phyloP scores from a whole-genome alignment of 2,797 vertebrate species.

The Ispidina picta region DNA sequence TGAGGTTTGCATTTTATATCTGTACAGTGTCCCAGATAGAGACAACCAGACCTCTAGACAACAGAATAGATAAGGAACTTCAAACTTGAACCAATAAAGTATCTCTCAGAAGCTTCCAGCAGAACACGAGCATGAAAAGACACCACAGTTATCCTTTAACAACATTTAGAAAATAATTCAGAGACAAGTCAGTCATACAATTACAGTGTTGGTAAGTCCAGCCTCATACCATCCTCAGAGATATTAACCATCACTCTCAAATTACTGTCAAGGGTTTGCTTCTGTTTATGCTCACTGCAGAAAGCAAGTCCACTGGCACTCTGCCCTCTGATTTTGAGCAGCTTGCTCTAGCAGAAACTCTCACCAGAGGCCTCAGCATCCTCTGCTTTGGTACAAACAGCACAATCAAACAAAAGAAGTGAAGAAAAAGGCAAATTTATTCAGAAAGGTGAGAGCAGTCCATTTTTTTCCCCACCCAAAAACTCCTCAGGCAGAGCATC shows the following conservation, averaged over 20 bases:
- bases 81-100: not conserved
- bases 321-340: not conserved
- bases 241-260: not conserved
- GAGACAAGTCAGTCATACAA: not conserved
- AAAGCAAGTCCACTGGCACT: not conserved
- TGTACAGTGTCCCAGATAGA: not conserved
- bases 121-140: not conserved
- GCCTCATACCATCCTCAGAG: not conserved
- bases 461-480: not conserved
- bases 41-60: not conserved
- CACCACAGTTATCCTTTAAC: not conserved
- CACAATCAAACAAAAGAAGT: not conserved
- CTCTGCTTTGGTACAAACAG: not conserved
- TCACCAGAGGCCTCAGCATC: not conserved
- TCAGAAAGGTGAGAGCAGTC: not conserved
- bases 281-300: conserved; percentile 10
- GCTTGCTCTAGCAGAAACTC: not conserved
- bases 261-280: conserved; percentile 1
- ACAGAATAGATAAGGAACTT: conserved; percentile 1
- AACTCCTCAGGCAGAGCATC: not conserved
- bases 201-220: not conserved
- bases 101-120: not conserved
- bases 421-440: not conserved
- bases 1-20: not conserved
- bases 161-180: not conserved